Percentiles rank a stretch among this genome's conserved stretches.
These are phyloP conservation scores for Crypturellus undulatus DNA, from an alignment of 2,113 vertebrate genomes.

Conservation along the genomic window DNA sequence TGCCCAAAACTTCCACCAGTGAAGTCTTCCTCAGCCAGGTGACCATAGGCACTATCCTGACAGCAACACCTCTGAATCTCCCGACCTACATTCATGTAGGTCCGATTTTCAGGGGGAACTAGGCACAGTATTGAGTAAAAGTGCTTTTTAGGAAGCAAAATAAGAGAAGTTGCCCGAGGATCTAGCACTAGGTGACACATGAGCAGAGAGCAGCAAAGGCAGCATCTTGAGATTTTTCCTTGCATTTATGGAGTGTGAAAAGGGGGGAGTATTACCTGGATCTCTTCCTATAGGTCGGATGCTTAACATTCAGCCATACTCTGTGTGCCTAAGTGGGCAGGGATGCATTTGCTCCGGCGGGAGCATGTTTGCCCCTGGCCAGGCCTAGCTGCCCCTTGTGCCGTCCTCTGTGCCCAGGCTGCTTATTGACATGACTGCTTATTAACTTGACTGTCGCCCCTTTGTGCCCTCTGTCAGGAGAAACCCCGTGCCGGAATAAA, in stretches of 20 bases:
- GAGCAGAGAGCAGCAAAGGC: constrained; percentile 38
- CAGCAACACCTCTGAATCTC: neutral
- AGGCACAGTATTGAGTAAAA: constrained; percentile 45
- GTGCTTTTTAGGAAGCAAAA: constrained; percentile 44
- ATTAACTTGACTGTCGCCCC: constrained; percentile 57
- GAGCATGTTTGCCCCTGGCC: neutral
- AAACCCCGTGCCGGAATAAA: constrained; percentile 51
- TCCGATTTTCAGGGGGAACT: constrained; percentile 1
- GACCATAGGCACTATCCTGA: neutral
- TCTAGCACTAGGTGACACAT: constrained; percentile 13
- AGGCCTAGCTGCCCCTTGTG: neutral
- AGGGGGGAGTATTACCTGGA: neutral
- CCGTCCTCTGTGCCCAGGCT: constrained; percentile 46
- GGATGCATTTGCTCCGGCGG: neutral
- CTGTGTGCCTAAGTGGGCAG: neutral
- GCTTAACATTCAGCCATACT: neutral
- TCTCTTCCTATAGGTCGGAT: constrained; percentile 2
- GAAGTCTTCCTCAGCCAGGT: neutral
- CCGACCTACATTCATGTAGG: constrained; percentile 17
- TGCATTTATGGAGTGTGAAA: neutral
- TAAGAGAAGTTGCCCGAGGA: constrained; percentile 49
- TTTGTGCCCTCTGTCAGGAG: constrained; percentile 55
- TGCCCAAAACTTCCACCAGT: neutral
- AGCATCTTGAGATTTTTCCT: constrained; percentile 24
- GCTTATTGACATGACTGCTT: constrained; percentile 60